A percentile compares a stretch with the other conserved stretches of the same genome.
These are phyloP conservation scores for Microchirus variegatus DNA, from an alignment of 2,797 vertebrate genomes.

Conservation along the genomic window DNA sequence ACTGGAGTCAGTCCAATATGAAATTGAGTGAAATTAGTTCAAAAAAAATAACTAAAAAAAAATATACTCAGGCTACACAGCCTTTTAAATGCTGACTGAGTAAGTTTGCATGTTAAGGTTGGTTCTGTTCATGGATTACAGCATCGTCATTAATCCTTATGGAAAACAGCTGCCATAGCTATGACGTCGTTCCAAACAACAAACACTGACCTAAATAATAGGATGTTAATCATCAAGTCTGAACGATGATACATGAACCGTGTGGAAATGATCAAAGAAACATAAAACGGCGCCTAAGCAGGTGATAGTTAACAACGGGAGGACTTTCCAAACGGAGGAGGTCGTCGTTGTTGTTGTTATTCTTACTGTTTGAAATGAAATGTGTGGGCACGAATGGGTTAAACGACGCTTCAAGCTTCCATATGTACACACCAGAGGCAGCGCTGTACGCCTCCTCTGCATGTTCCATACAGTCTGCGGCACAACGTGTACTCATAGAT, in stretches of 20 bases:
- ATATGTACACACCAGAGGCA: slow-evolving; percentile 28
- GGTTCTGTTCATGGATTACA: too few species aligned
- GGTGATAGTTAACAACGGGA: slow-evolving; percentile 3
- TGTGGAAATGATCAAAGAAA: slow-evolving; percentile 47
- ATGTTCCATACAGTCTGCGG: slow-evolving; percentile 75
- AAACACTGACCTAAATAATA: slow-evolving; percentile 32
- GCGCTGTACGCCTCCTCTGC: slow-evolving; percentile 77
- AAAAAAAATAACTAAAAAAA: too few species aligned
- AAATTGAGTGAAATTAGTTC: too few species aligned
- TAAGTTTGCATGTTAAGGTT: too few species aligned
- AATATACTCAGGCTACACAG: too few species aligned
- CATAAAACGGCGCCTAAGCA: slow-evolving; percentile 11
- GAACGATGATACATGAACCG: slow-evolving; percentile 26
- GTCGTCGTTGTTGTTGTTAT: slow-evolving; percentile 38
- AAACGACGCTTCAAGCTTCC: slow-evolving; percentile 50
- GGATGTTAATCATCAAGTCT: slow-evolving; percentile 7
- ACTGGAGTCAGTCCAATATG: too few species aligned
- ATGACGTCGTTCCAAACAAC: slow-evolving; percentile 28
- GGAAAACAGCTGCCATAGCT: slow-evolving; percentile 10
- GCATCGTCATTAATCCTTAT: too few species aligned
- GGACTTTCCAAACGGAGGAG: slow-evolving; percentile 50
- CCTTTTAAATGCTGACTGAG: too few species aligned
- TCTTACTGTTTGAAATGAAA: slow-evolving; percentile 8
- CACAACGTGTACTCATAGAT: slow-evolving; percentile 58
- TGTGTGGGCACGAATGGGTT: slow-evolving; percentile 79